Evolutionary conservation across 2,888 invertebrate species (phyloP).

Genomic region (Labia minor): DNA sequence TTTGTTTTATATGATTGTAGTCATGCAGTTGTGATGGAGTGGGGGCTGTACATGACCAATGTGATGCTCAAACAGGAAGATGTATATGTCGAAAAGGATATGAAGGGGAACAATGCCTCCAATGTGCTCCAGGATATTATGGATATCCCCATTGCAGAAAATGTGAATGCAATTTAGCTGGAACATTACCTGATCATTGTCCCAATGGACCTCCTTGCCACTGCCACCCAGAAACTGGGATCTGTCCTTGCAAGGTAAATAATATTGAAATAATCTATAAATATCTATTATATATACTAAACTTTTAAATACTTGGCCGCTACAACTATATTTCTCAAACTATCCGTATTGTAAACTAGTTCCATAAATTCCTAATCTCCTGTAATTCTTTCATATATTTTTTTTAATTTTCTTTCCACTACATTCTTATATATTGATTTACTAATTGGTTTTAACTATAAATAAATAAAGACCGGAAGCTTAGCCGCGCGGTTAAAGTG

Average conservation of each 20-base stretch:
- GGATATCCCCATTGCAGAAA: slow-evolving; percentile 78
- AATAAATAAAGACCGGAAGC: too few relatives aligned
- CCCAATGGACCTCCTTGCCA: slow-evolving; percentile 33
- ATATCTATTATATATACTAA: slow-evolving; percentile 55
- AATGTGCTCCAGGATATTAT: slow-evolving; percentile 75
- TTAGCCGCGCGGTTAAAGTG: too few relatives aligned
- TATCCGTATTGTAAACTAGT: neutral
- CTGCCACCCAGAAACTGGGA: slow-evolving; percentile 31
- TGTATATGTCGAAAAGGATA: slow-evolving; percentile 69
- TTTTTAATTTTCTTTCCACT: too few relatives aligned
- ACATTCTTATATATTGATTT: too few relatives aligned
- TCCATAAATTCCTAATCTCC: neutral
- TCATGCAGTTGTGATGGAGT: slow-evolving; percentile 47
- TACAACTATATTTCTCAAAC: neutral
- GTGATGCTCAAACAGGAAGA: slow-evolving; percentile 61
- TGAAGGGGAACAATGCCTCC: slow-evolving; percentile 64
- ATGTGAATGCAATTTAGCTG: slow-evolving; percentile 71
- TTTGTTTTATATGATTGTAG: too few relatives aligned
- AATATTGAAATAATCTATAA: slow-evolving; percentile 83
- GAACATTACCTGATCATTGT: slow-evolving; percentile 47
- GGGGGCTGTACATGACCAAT: slow-evolving; percentile 52
- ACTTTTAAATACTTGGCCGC: neutral
- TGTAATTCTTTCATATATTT: neutral
- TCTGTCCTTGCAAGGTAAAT: slow-evolving; percentile 59
- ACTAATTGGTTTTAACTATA: too few relatives aligned